A percentile compares a stretch with the other conserved stretches of the same genome.
These are phyloP conservation scores for Myiopsitta monachus DNA, from an alignment of 2,113 vertebrate species.

Conservation along the genomic window DNA sequence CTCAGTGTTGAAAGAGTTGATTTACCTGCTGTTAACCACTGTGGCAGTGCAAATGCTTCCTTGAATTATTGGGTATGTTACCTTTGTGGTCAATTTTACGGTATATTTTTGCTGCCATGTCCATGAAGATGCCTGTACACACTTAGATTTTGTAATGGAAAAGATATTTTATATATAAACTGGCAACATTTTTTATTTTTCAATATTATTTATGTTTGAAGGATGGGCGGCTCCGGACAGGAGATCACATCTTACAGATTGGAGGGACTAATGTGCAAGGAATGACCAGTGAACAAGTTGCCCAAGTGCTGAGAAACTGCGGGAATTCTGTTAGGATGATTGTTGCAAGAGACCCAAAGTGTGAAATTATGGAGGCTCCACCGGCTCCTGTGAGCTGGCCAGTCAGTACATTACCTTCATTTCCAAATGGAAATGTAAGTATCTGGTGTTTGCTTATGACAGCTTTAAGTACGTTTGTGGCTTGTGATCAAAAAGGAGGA, in stretches of 20 bases:
- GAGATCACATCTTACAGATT: conserved; percentile 94
- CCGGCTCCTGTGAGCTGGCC: conserved; percentile 76
- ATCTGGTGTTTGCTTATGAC: neutral
- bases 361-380: conserved; percentile 67
- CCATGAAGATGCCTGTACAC: neutral
- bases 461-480: neutral
- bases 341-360: conserved; percentile 82
- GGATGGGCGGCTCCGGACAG: conserved; percentile 91
- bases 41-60: neutral
- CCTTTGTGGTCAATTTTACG: neutral
- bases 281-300: conserved; percentile 92
- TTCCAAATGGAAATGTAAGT: conserved; percentile 68
- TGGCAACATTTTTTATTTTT: neutral
- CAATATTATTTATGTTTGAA: conserved; percentile 45
- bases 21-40: neutral
- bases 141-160: neutral
- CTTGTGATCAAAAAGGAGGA: neutral
- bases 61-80: neutral
- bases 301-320: conserved; percentile 89
- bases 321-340: conserved; percentile 88
- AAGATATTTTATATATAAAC: neutral
- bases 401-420: conserved; percentile 66
- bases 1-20: neutral
- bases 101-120: neutral
- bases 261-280: conserved; percentile 87